These are phyloP conservation scores for Poicephalus meyeri DNA, from an alignment of 2,113 vertebrate species.

Conservation along the genomic window DNA sequence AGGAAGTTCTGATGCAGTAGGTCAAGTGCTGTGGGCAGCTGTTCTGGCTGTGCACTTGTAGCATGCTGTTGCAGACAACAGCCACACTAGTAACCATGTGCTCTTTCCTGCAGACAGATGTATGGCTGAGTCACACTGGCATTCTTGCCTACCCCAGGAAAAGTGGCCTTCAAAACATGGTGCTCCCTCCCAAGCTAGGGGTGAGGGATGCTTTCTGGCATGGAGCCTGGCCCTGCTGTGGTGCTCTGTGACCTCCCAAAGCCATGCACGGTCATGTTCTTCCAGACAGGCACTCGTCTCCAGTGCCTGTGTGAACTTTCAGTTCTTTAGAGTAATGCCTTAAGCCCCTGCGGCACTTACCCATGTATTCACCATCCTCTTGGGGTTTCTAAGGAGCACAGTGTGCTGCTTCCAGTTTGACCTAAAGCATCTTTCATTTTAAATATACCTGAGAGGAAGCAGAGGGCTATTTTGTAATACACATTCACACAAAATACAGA, in stretches of 20 bases:
- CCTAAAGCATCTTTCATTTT: neutral
- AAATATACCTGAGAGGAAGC: neutral
- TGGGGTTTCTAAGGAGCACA: neutral
- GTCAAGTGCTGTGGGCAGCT: rapidly evolving
- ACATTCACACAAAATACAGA: neutral
- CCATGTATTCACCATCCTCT: neutral
- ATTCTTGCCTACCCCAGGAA: neutral
- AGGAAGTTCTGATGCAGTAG: neutral
- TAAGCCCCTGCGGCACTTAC: neutral
- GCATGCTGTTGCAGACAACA: rapidly evolving
- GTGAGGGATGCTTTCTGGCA: rapidly evolving
- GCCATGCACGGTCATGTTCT: rapidly evolving
- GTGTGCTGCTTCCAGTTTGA: neutral
- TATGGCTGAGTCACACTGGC: neutral
- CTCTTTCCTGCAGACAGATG: neutral
- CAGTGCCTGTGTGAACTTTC: neutral
- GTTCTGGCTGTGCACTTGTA: rapidly evolving
- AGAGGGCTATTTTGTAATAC: neutral
- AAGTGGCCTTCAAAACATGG: neutral
- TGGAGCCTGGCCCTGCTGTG: neutral
- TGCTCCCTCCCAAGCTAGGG: too few relatives aligned
- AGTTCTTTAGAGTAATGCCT: neutral
- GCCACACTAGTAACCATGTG: rapidly evolving
- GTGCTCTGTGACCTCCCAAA: neutral
- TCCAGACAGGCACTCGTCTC: neutral